phyloP scores from a whole-genome alignment of 2,797 vertebrate species.

The Lepilemur ruficaudatus region DNA sequence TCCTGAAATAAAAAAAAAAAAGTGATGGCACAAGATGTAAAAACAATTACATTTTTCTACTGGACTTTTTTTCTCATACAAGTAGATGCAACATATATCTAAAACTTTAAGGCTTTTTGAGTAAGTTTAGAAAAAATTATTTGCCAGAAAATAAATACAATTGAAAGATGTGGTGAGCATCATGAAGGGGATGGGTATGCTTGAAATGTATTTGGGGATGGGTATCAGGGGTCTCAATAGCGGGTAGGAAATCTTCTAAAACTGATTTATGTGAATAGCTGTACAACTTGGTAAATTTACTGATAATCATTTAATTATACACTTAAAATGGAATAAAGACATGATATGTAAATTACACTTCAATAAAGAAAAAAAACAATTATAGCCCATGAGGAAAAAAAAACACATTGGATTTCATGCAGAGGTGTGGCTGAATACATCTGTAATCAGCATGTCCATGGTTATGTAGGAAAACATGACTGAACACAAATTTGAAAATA shows the following conservation, averaged over 20 bases:
- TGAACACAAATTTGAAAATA: conserved; percentile 15
- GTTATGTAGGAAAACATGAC: neutral
- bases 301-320: no score
- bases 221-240: no score
- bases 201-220: no score
- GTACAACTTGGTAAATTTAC: no score
- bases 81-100: neutral
- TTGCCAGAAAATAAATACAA: neutral
- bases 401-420: neutral
- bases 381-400: neutral
- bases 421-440: neutral
- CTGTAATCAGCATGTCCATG: neutral
- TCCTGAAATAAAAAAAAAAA: neutral
- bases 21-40: neutral
- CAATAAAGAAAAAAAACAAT: neutral
- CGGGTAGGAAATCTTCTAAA: no score
- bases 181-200: no score
- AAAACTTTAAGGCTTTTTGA: neutral
- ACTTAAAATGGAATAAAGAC: no score
- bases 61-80: neutral
- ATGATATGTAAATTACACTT: no score
- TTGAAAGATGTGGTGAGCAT: neutral
- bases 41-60: neutral
- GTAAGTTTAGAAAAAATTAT: neutral
- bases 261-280: no score